These are phyloP conservation scores for Lasioglossum pauxillum DNA, from an alignment of 2,888 invertebrate species.

Conservation along the genomic window DNA sequence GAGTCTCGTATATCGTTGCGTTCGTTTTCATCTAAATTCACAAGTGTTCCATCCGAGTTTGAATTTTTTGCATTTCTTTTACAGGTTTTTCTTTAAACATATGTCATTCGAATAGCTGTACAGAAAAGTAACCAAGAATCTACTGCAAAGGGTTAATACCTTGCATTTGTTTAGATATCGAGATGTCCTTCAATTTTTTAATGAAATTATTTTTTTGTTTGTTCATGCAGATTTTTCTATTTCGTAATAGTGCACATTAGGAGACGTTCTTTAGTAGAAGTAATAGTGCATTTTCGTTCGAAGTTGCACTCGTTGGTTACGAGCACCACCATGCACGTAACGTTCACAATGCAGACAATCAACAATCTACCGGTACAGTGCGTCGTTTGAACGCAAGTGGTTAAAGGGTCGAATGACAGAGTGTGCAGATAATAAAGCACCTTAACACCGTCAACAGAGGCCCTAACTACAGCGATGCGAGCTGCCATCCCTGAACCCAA, in stretches of 20 bases:
- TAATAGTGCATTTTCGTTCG: not conserved
- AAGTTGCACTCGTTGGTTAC: not conserved
- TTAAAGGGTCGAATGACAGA: conserved; percentile 5
- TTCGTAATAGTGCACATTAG: not conserved
- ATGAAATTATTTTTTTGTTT: not conserved
- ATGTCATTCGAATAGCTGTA: no score
- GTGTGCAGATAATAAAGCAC: conserved; percentile 1
- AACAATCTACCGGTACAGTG: not conserved
- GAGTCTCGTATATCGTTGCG: not conserved
- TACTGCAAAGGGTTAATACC: no score
- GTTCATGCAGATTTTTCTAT: not conserved
- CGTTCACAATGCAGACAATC: conserved; percentile 1
- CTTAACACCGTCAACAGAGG: not conserved
- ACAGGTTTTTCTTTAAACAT: not conserved
- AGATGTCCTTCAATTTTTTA: not conserved
- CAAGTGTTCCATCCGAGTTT: not conserved
- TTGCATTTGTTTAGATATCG: no score
- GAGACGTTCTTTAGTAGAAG: not conserved
- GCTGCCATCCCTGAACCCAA: not conserved
- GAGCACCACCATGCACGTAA: not conserved
- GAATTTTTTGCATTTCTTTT: not conserved
- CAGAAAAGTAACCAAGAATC: no score
- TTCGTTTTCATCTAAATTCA: not conserved
- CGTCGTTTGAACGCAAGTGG: conserved; percentile 4
- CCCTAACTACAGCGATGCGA: not conserved